Evolutionary conservation across 1,140 invertebrate species (phyloP), one percentile per base, ranked within the genome.

Genomic region (Tetraneura akinire): DNA sequence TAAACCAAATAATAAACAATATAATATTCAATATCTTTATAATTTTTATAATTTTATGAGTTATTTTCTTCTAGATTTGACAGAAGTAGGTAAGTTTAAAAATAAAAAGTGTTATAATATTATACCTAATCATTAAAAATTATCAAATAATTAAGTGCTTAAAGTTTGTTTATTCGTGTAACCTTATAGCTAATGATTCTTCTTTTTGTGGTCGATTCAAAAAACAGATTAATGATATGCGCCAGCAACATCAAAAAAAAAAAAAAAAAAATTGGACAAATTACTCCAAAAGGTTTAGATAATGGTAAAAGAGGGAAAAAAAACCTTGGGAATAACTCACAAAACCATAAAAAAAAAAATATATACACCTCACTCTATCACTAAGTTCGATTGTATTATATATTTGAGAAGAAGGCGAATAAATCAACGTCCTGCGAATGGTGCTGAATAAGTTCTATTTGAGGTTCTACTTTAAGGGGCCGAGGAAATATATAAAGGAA

Each of bases 351-450:
- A 74, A 21, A 60, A 45, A 62, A 55, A 71, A 57, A 60, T 10
- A 60, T 10, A 57, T 60, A 62, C 37, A 78, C 74, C 37, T 78
- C 55, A 78, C 55, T 78, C 37, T 60, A 78, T 78, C 74, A 78
- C 74, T 60, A 60, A 78, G 74, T 78, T 78, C 74, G 74, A 78
- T 78, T 60, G 74, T 78, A 78, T 78, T 53, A 60, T 78, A 78
- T 45, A 78, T 78, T 62, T 60, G 74, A 78, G 55, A 62, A 62
- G 74, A 78, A 78, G 23, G 74, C 74, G 74, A 78, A 78, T 78
- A 78, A 78, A 78, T 78, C 74, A 78, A 78, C 74, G 74, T 78
- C 74, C 29, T 37, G 23, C 74, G 74, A 78, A 78, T 47, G 74
- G 74, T 45, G 55, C 74, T 60, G 74, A 60, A 57, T 78, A 78